These are phyloP conservation scores for Turritopsis rubra DNA, from an alignment of 30 jellyfish, hydroid and myxozoan genomes.

Conservation along the genomic window DNA sequence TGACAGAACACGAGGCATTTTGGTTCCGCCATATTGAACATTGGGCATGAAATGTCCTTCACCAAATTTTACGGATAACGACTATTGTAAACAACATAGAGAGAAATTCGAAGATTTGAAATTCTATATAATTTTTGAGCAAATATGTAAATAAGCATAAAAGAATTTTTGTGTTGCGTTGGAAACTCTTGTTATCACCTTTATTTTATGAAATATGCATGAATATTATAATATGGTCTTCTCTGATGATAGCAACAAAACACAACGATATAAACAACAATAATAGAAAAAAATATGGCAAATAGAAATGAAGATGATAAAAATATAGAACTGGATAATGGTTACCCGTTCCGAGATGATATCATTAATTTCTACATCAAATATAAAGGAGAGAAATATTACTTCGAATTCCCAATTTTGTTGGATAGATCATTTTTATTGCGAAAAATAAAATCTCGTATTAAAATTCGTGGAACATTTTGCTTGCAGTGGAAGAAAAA, in stretches of 20 bases:
- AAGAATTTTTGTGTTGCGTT: neutral
- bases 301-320: neutral
- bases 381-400: slow-evolving; percentile 15
- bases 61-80: neutral
- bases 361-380: slow-evolving; percentile 8
- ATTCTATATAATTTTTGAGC: neutral
- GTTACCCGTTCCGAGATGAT: slow-evolving; percentile 25
- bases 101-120: neutral
- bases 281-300: neutral
- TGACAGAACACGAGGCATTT: neutral
- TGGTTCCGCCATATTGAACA: neutral
- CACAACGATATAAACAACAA: neutral
- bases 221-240: neutral
- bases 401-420: slow-evolving; percentile 19
- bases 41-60: neutral
- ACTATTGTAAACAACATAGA: neutral
- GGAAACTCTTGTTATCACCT: neutral
- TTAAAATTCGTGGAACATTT: slow-evolving; percentile 18
- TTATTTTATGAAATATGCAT: neutral
- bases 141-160: neutral
- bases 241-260: neutral
- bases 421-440: slow-evolving; percentile 21
- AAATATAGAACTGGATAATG: slow-evolving; percentile 10
- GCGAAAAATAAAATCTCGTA: slow-evolving; percentile 5
- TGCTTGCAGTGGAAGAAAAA: slow-evolving; percentile 12